Evolutionary conservation across 2,113 vertebrate species (phyloP).

Genomic region (Orthochromis malagaraziensis): DNA sequence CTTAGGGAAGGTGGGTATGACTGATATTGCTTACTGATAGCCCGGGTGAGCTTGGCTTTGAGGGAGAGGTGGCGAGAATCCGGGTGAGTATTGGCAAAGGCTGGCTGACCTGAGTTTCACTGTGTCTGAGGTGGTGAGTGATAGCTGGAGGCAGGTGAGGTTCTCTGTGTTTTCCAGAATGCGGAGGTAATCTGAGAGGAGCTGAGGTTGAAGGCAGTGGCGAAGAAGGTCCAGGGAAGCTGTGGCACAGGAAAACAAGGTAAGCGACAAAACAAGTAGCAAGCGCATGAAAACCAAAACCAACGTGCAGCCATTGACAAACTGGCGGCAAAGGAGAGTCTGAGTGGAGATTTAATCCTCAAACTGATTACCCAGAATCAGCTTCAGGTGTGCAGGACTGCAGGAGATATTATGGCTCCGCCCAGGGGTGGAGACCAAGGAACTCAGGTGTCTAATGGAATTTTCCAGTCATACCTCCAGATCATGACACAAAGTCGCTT

Average conservation of each 20-base stretch:
- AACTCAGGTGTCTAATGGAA: neutral
- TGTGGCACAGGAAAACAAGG: neutral
- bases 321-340: accelerated
- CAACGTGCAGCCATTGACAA: accelerated
- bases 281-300: neutral
- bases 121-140: no score
- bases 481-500: neutral
- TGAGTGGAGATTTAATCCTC: neutral
- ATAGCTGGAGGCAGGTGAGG: neutral
- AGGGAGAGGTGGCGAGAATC: no score
- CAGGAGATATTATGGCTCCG: neutral
- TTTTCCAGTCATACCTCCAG: neutral
- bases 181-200: neutral
- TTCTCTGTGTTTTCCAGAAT: neutral
- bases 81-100: no score
- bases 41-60: no score
- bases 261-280: neutral
- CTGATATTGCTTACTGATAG: no score
- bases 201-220: neutral
- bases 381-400: neutral
- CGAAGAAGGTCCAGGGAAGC: neutral
- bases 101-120: no score
- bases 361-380: neutral
- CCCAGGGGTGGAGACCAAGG: neutral
- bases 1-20: no score